A percentile compares a stretch with the other conserved stretches of the same genome.
Conservation (phyloP, 2,888 invertebrate genomes). For the Autographa pulchrina region DNA sequence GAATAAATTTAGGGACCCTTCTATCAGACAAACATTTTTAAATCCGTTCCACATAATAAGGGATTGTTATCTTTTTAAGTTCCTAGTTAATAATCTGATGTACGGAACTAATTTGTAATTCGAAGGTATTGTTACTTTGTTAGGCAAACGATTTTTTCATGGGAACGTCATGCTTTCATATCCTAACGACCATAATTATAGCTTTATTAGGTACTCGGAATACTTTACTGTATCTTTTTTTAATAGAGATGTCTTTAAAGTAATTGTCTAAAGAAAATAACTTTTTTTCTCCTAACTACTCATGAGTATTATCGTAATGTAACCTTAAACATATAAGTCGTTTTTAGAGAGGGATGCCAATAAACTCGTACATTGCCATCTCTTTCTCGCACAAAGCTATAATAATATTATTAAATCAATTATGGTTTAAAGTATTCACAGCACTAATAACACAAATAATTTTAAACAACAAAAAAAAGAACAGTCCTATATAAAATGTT, state of each 20-base stretch:
- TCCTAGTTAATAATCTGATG: slow-evolving; percentile 24
- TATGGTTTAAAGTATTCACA: no score
- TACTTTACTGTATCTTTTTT: neutral
- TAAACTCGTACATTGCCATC: no score
- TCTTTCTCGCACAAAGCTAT: no score
- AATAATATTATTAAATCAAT: no score
- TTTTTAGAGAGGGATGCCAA: no score
- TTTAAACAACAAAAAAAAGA: no score
- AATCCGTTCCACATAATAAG: slow-evolving; percentile 16
- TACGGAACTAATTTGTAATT: slow-evolving; percentile 41
- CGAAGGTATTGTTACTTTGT: slow-evolving; percentile 15
- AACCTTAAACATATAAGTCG: no score
- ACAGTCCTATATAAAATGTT: no score
- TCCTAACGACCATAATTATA: neutral
- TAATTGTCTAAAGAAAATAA: neutral
- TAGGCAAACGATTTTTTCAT: slow-evolving; percentile 11
- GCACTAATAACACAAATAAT: no score
- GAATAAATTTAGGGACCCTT: neutral
- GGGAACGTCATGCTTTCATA: slow-evolving; percentile 10
- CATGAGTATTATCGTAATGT: no score
- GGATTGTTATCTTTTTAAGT: slow-evolving; percentile 21
- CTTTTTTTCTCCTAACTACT: neutral
- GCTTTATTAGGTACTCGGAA: neutral
- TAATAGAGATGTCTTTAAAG: neutral
- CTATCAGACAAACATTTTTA: slow-evolving; percentile 2